These are phyloP conservation scores for Halcyon senegalensis DNA, from an alignment of 2,113 vertebrate genomes.

Conservation along the genomic window DNA sequence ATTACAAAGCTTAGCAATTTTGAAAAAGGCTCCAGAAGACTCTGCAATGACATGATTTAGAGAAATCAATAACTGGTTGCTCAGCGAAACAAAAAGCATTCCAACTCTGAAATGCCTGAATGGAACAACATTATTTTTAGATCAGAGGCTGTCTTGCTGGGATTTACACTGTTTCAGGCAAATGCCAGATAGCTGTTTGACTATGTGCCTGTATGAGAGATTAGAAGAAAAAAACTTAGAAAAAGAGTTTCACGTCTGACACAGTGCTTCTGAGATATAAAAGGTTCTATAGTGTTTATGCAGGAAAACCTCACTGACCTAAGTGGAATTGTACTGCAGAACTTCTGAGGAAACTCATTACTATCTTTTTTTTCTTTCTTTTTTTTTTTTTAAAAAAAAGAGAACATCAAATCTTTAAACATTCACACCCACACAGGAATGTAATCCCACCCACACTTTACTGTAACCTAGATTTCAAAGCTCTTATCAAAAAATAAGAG, in stretches of 20 bases:
- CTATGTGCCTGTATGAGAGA: neutral
- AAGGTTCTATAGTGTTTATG: neutral
- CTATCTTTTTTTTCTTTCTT: neutral
- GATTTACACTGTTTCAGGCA: neutral
- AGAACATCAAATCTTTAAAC: constrained; percentile 5
- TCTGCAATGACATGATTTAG: constrained; percentile 78
- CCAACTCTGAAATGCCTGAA: neutral
- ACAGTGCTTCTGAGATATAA: neutral
- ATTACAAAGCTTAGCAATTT: constrained; percentile 97
- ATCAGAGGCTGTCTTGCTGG: neutral
- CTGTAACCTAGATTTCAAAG: constrained; percentile 56
- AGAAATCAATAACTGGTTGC: constrained; percentile 23
- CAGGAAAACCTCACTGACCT: neutral
- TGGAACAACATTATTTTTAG: constrained; percentile 17
- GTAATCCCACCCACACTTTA: constrained; percentile 21
- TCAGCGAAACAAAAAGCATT: constrained; percentile 32
- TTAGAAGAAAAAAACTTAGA: neutral
- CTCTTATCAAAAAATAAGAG: neutral
- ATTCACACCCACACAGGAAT: neutral
- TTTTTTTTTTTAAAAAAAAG: neutral
- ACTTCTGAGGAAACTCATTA: neutral
- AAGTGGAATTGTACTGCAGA: neutral
- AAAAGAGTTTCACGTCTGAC: neutral
- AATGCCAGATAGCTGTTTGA: neutral
- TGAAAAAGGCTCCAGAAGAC: constrained; percentile 96